phyloP scores from a whole-genome alignment of 2,888 invertebrate species.

The Andrena marginata region DNA sequence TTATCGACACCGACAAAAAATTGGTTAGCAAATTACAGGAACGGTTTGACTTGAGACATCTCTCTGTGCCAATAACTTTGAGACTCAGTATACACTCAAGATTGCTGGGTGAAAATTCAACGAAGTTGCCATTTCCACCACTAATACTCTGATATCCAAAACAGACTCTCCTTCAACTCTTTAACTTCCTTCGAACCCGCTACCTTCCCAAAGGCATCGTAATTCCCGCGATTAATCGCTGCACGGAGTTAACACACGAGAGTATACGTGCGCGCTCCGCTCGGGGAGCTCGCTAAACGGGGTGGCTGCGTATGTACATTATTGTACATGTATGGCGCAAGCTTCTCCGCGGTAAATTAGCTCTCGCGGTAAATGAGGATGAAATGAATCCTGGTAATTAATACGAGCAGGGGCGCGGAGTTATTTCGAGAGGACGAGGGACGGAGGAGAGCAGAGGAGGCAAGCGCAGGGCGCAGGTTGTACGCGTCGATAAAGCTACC shows the following conservation, averaged over 20 bases:
- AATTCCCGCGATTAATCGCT: slow-evolving; percentile 60
- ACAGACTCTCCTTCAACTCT: neutral
- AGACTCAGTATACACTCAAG: too few relatives aligned
- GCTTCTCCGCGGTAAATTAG: slow-evolving; percentile 74
- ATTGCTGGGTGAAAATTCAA: too few relatives aligned
- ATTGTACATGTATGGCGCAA: slow-evolving; percentile 43
- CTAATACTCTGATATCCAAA: neutral
- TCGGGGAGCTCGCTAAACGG: slow-evolving; percentile 33
- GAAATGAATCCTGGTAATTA: slow-evolving; percentile 80
- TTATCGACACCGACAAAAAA: too few relatives aligned
- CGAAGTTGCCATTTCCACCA: neutral
- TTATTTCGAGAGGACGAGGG: slow-evolving; percentile 73
- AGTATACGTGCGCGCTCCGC: slow-evolving; percentile 33
- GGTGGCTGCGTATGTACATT: slow-evolving; percentile 37
- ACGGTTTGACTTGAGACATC: too few relatives aligned
- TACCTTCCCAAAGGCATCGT: slow-evolving; percentile 3
- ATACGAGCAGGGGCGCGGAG: slow-evolving; percentile 77
- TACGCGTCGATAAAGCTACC: slow-evolving; percentile 64
- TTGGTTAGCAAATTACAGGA: too few relatives aligned
- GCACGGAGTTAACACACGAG: slow-evolving; percentile 54
- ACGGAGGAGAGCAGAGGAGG: slow-evolving; percentile 1
- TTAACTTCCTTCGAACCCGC: neutral
- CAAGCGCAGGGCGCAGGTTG: neutral
- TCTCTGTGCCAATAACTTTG: too few relatives aligned
- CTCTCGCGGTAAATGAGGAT: slow-evolving; percentile 73